Conservation (phyloP, 2,797 vertebrate genomes). For the Chelmon rostratus region DNA sequence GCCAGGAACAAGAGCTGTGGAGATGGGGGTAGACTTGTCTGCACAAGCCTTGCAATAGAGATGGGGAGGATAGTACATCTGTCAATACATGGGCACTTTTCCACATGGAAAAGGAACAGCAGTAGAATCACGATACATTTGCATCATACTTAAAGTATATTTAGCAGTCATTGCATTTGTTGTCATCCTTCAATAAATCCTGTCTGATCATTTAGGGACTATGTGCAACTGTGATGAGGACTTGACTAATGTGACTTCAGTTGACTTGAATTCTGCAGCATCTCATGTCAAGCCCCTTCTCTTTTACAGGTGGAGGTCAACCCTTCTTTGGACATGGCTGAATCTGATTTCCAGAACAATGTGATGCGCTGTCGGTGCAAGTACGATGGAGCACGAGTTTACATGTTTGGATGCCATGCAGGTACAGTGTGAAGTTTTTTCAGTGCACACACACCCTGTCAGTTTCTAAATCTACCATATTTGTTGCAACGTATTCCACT, state of each 20-base stretch:
- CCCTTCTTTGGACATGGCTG: constrained; percentile 94
- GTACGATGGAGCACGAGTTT: constrained; percentile 92
- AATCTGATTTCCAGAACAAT: constrained; percentile 97
- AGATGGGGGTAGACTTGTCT: not conserved
- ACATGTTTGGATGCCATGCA: constrained; percentile 93
- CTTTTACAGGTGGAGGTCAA: constrained; percentile 93
- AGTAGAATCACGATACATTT: not conserved
- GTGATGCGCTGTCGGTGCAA: constrained; percentile 95
- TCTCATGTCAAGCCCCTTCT: constrained; percentile 6
- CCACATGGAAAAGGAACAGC: not conserved
- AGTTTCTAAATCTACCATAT: not conserved
- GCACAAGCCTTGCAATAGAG: not conserved
- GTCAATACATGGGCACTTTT: not conserved
- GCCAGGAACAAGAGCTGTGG: not conserved
- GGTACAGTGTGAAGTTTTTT: constrained; percentile 79
- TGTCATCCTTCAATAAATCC: not conserved
- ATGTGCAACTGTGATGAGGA: not conserved
- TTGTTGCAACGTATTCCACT: not conserved
- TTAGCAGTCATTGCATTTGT: not conserved
- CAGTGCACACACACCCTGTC: not conserved
- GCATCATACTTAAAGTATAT: not conserved
- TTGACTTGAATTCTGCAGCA: not conserved
- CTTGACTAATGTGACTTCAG: not conserved
- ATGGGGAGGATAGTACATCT: not conserved
- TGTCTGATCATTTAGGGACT: not conserved